Conservation (phyloP, 2,888 invertebrate genomes). For the Aporophyla lueneburgensis region DNA sequence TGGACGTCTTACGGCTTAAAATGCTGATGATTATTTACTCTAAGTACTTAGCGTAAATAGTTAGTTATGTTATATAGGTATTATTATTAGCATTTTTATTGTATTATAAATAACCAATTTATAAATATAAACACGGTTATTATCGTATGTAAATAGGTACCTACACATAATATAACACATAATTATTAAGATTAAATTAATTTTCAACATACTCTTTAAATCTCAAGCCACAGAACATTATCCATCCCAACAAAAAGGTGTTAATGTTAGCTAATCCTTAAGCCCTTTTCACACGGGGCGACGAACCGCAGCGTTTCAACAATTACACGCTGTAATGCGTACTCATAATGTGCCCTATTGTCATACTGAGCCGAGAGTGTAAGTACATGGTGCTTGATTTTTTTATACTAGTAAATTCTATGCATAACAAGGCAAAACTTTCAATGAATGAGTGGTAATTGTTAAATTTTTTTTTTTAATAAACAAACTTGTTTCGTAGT, state of each 20-base stretch:
- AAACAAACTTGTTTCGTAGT: neutral
- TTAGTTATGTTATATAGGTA: too few relatives aligned
- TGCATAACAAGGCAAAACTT: neutral
- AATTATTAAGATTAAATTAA: neutral
- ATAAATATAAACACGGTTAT: too few relatives aligned
- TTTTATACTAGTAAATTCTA: neutral
- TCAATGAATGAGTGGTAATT: neutral
- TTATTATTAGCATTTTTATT: too few relatives aligned
- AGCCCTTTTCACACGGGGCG: constrained; percentile 66
- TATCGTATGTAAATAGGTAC: too few relatives aligned
- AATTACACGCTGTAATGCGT: constrained; percentile 68
- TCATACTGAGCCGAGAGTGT: constrained; percentile 21
- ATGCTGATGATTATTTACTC: too few relatives aligned
- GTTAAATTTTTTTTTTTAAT: neutral
- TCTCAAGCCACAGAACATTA: constrained; percentile 33
- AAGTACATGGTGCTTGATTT: constrained; percentile 48
- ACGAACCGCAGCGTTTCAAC: constrained; percentile 63
- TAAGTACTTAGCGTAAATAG: too few relatives aligned
- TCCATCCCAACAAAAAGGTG: constrained; percentile 44
- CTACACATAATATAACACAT: neutral
- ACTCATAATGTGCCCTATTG: constrained; percentile 58
- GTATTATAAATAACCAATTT: too few relatives aligned
- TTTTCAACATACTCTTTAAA: neutral
- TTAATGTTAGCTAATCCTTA: constrained; percentile 67
- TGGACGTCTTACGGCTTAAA: too few relatives aligned